Evolutionary conservation across 1,140 invertebrate genomes (phyloP).

Genomic region (Diuraphis noxia): DNA sequence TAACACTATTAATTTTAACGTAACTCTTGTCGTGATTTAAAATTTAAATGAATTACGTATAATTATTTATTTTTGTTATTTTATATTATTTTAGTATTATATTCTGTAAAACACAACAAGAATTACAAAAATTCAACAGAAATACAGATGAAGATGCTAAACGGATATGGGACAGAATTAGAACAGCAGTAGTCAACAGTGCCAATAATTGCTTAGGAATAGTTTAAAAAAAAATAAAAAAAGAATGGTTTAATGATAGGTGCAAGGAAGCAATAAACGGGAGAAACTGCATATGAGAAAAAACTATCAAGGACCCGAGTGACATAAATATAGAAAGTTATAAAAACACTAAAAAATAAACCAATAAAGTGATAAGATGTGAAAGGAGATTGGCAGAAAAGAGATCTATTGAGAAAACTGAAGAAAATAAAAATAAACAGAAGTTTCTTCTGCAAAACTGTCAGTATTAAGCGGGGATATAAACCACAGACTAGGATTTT

Average conservation of each 20-base stretch:
- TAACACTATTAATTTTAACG: too few relatives aligned
- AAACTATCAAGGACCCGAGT: background rate
- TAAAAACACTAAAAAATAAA: conserved; percentile 34
- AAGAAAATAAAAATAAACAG: conserved; percentile 20
- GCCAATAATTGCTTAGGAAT: too few relatives aligned
- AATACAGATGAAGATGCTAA: too few relatives aligned
- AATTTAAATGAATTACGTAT: too few relatives aligned
- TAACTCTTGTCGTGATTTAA: too few relatives aligned
- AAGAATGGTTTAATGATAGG: background rate
- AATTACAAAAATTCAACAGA: too few relatives aligned
- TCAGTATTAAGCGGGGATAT: background rate
- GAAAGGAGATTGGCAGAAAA: conserved; percentile 17
- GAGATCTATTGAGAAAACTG: background rate
- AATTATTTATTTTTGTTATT: too few relatives aligned
- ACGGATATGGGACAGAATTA: too few relatives aligned
- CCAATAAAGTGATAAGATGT: background rate
- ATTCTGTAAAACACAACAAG: too few relatives aligned
- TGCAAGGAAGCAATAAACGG: background rate
- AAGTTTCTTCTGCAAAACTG: background rate
- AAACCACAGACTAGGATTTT: conserved; percentile 10
- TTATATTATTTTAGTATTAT: too few relatives aligned
- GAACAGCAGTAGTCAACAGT: too few relatives aligned
- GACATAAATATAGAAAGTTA: background rate
- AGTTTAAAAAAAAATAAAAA: background rate
- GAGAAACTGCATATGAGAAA: background rate